Conservation (phyloP, 1,140 invertebrate species). For the Cyphomyrmex costatus region DNA sequence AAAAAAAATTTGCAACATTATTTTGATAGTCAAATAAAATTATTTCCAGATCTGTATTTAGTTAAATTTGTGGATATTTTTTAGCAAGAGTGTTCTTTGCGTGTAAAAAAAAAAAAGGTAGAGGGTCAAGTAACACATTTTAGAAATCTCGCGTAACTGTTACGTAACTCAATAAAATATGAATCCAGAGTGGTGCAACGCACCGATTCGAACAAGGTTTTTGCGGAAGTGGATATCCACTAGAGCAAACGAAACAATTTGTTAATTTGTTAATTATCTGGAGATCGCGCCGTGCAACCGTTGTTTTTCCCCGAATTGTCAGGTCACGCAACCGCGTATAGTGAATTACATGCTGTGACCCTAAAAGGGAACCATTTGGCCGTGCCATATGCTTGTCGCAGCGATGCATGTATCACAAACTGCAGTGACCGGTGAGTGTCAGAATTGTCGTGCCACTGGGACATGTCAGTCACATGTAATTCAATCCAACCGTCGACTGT, state of each 20-base stretch:
- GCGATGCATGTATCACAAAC: slow-evolving; percentile 57
- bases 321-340: slow-evolving; percentile 40
- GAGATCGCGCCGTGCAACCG: slow-evolving; percentile 36
- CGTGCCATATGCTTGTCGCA: slow-evolving; percentile 56
- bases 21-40: no score
- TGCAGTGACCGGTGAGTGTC: slow-evolving; percentile 48
- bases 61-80: no score
- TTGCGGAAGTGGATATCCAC: neutral
- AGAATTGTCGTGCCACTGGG: slow-evolving; percentile 60
- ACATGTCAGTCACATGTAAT: slow-evolving; percentile 63
- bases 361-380: slow-evolving; percentile 60
- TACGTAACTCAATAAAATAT: neutral
- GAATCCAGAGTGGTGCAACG: neutral
- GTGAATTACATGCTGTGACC: slow-evolving; percentile 46
- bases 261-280: slow-evolving; percentile 55
- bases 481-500: slow-evolving; percentile 56
- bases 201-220: slow-evolving; percentile 11
- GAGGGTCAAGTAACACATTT: neutral
- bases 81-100: no score
- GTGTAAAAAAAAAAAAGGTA: neutral
- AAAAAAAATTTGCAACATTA: no score
- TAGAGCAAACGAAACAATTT: slow-evolving; percentile 31
- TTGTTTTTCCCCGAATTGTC: slow-evolving; percentile 57
- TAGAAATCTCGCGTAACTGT: neutral
- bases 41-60: no score